Conservation (phyloP, 1,140 invertebrate species). For the Stegodyphus dumicola region DNA sequence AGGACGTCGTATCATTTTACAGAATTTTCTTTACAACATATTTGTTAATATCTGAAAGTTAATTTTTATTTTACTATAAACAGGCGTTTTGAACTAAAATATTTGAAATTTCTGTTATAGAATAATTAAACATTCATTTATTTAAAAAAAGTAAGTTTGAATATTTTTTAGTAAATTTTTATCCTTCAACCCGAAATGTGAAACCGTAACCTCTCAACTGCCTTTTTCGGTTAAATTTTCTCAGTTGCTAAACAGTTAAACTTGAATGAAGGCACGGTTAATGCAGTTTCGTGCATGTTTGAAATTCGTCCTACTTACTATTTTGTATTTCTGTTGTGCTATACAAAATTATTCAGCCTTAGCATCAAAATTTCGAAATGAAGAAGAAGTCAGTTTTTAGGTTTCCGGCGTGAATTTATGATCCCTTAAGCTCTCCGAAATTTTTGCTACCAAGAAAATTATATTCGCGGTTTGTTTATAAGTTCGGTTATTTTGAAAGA, state of each 20-base stretch:
- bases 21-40: no score
- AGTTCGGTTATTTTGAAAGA: background rate
- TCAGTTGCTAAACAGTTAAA: background rate
- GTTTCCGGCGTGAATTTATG: background rate
- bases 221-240: background rate
- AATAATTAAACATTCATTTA: no score
- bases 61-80: no score
- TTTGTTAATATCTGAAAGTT: no score
- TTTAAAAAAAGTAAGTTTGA: no score
- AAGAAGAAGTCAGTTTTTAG: background rate
- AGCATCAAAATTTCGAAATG: background rate
- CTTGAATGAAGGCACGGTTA: background rate
- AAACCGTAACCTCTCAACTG: background rate
- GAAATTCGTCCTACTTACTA: background rate
- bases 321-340: background rate
- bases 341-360: background rate
- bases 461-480: background rate
- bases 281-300: background rate
- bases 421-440: background rate
- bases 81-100: no score
- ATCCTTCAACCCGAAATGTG: background rate
- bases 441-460: background rate
- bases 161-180: no score
- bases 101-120: no score
- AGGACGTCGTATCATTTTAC: no score